A percentile compares a stretch with the other conserved stretches of the same genome.
Evolutionary conservation across 2,888 invertebrate species (phyloP).

Genomic region (Zaprionus obscuricornis): DNA sequence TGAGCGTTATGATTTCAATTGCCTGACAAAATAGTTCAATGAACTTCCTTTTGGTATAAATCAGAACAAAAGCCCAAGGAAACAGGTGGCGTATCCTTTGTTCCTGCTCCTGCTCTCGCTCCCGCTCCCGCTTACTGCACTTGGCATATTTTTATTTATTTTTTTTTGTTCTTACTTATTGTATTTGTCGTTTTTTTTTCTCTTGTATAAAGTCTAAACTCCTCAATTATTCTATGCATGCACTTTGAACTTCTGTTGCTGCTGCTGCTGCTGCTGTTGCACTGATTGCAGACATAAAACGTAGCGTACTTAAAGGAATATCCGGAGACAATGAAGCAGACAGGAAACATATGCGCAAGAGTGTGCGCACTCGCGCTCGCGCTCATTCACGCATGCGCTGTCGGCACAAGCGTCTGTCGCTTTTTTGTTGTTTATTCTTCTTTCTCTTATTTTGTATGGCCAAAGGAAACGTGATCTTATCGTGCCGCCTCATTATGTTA

Average conservation of each 20-base stretch:
- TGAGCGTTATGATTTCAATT: conserved; percentile 43
- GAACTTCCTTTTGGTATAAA: conserved; percentile 62
- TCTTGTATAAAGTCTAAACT: too few species aligned
- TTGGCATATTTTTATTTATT: too few species aligned
- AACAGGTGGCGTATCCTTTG: conserved; percentile 73
- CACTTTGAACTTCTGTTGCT: conserved; percentile 73
- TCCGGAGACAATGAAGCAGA: conserved; percentile 53
- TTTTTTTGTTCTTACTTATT: too few species aligned
- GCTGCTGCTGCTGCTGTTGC: too few species aligned
- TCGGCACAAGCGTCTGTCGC: conserved; percentile 32
- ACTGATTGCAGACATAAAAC: conserved; percentile 36
- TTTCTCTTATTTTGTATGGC: conserved; percentile 8
- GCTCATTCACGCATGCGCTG: conserved; percentile 42
- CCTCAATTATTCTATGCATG: conserved; percentile 49
- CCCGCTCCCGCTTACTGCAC: conserved; percentile 19
- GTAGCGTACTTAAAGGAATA: conserved; percentile 66
- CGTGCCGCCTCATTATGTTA: conserved; percentile 74
- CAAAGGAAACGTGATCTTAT: conserved; percentile 74
- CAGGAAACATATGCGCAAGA: conserved; percentile 73
- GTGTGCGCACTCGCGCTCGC: too few species aligned
- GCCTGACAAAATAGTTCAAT: conserved; percentile 54
- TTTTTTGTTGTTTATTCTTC: not conserved
- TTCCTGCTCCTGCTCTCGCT: conserved; percentile 29
- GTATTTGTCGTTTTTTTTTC: too few species aligned
- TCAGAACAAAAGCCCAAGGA: conserved; percentile 69